Evolutionary conservation across 2,888 invertebrate genomes (phyloP).

Genomic region (Mesorhabditis spiculigera): DNA sequence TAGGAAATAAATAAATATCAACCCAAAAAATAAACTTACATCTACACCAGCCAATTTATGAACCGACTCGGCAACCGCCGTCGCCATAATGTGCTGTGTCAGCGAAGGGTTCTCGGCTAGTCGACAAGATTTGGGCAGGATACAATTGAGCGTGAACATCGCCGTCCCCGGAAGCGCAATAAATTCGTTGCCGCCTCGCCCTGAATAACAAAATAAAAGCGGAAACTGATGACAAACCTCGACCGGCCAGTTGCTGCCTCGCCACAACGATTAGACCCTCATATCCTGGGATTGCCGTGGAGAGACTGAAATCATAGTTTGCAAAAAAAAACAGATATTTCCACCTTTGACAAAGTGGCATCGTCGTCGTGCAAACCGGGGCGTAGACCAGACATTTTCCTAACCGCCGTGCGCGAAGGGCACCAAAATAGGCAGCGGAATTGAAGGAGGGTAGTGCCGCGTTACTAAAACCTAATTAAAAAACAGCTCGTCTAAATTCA

Average conservation of each 20-base stretch:
- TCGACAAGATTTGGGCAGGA: conserved; percentile 57
- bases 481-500: conserved; percentile 1
- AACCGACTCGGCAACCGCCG: conserved; percentile 79
- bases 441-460: conserved; percentile 32
- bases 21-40: conserved; percentile 9
- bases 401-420: conserved; percentile 33
- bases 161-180: conserved; percentile 85
- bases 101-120: conserved; percentile 60
- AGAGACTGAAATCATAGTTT: conserved; percentile 36
- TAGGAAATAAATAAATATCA: background rate
- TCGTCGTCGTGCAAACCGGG: conserved; percentile 54
- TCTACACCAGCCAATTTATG: conserved; percentile 58
- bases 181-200: conserved; percentile 80
- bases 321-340: background rate
- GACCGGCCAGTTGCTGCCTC: conserved; percentile 44
- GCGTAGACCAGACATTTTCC: conserved; percentile 47
- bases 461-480: conserved; percentile 4
- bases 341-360: conserved; percentile 50
- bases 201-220: conserved; percentile 57
- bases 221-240: conserved; percentile 21
- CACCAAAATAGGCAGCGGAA: conserved; percentile 36
- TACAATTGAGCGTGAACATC: conserved; percentile 68
- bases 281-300: conserved; percentile 35
- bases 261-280: conserved; percentile 51
- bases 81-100: conserved; percentile 80